These are phyloP conservation scores for Balearica regulorum DNA, from an alignment of 2,797 vertebrate species.

Conservation along the genomic window DNA sequence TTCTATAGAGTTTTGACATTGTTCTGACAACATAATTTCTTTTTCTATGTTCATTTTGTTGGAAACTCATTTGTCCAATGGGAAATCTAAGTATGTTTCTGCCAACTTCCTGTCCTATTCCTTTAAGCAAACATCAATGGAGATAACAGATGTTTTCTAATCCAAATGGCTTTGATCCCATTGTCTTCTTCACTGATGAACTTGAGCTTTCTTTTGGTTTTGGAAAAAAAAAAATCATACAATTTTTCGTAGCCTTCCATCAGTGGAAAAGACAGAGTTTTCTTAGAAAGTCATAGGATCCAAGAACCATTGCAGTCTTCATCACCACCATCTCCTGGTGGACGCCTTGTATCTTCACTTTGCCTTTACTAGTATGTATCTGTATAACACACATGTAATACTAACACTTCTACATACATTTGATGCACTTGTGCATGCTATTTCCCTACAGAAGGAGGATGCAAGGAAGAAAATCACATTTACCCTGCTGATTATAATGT, in stretches of 20 bases:
- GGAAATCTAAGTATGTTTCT: neutral
- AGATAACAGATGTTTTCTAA: neutral
- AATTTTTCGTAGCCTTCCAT: neutral
- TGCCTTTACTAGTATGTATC: neutral
- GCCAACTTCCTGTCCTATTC: neutral
- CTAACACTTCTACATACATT: neutral
- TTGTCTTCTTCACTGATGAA: neutral
- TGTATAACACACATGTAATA: neutral
- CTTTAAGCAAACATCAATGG: neutral
- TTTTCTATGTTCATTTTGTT: neutral
- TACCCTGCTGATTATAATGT: neutral
- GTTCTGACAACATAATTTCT: neutral
- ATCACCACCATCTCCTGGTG: neutral
- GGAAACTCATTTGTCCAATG: neutral
- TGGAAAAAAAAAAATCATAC: neutral
- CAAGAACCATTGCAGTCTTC: neutral
- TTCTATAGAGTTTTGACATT: neutral
- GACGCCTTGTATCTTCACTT: neutral
- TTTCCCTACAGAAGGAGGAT: neutral
- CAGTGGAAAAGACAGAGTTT: neutral
- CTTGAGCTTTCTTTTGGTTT: neutral
- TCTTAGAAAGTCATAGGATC: neutral
- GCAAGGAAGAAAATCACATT: neutral
- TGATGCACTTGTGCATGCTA: neutral
- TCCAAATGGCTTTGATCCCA: neutral